Evolutionary conservation across 2,113 vertebrate species (phyloP).

Genomic region (Cygnus atratus): DNA sequence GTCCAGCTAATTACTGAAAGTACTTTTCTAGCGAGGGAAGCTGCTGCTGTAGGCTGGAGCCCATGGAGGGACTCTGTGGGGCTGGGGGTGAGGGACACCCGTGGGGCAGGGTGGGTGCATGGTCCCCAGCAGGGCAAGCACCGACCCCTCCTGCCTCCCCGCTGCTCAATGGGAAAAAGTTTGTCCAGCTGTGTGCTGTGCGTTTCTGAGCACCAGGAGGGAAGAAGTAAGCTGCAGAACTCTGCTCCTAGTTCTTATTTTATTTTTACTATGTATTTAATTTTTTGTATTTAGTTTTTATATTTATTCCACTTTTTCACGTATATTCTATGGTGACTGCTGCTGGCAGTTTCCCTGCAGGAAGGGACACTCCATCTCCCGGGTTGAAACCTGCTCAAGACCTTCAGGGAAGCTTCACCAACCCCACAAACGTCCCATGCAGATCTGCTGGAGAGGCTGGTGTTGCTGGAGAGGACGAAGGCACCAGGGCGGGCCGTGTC

Average conservation of each 20-base stretch:
- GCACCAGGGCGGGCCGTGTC: accelerated
- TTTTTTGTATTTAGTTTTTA: too few relatives aligned
- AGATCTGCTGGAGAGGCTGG: accelerated
- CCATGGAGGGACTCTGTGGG: not conserved
- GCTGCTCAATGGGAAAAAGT: not conserved
- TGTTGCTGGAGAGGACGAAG: not conserved
- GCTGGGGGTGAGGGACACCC: not conserved
- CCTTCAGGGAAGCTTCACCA: not conserved
- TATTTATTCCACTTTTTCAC: not conserved
- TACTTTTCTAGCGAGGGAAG: not conserved
- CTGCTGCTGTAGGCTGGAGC: not conserved
- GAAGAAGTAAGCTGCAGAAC: not conserved
- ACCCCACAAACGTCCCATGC: accelerated
- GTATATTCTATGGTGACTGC: not conserved
- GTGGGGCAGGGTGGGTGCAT: accelerated
- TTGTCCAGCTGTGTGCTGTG: not conserved
- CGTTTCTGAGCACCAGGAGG: not conserved
- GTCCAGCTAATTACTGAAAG: not conserved
- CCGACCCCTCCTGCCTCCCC: not conserved
- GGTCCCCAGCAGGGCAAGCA: not conserved
- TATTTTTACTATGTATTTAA: not conserved
- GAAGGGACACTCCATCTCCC: not conserved
- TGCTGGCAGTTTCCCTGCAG: not conserved
- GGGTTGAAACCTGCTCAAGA: not conserved
- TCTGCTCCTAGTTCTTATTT: not conserved